Base-by-base conservation (phyloP, 2,888 invertebrate species). In the Adineta ricciae region DNA sequence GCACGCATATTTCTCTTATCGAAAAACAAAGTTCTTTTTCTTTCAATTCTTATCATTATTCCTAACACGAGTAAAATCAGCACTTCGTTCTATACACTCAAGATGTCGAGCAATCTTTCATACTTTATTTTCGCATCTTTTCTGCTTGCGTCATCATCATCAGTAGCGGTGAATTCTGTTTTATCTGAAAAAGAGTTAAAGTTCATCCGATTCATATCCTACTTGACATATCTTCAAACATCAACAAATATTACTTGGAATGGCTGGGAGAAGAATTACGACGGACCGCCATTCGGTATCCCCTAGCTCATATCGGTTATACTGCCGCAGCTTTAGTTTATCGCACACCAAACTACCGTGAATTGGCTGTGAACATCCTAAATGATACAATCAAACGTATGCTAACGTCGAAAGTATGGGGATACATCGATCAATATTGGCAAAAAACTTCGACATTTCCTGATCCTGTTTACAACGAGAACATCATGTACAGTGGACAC, bases 141-240 rank as follows among this genome's bases (percentile, higher is more conserved):
- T 46, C 46, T 46, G 11, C 11, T 46, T 46, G 46, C 46, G 11
- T 46, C 46, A 46, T 46, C 46, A 46, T 46, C 46, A 46, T 46
- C 46, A n/a, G n/a, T n/a, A n/a, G n/a, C n/a, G n/a, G n/a, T 49
- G n/a, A 27, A 54, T 27, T 8, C 27, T 16, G 27, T 64, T 4
- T 32, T 64, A 64, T 64, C 64, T 27, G 83, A 83, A 46, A 83
- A 83, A 27, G 46, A 83, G 27, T 50, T 83, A 24, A 50, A 50
- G 16, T 9, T 83, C n/a, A n/a, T 49, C 27, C 46, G 49, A 27
- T 83, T 27, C 16, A 8, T 83, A 46, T 46, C 83, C 16, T 83
- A 50, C n/a, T 50, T 83, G 14, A 83, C 83, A 46, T 83, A 83
- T 38, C n/a, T 83, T n/a, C 83, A 83, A n/a, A n/a, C n/a, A n/a